phyloP scores from a whole-genome alignment of 2,797 vertebrate species.

The Apodemus agrarius region DNA sequence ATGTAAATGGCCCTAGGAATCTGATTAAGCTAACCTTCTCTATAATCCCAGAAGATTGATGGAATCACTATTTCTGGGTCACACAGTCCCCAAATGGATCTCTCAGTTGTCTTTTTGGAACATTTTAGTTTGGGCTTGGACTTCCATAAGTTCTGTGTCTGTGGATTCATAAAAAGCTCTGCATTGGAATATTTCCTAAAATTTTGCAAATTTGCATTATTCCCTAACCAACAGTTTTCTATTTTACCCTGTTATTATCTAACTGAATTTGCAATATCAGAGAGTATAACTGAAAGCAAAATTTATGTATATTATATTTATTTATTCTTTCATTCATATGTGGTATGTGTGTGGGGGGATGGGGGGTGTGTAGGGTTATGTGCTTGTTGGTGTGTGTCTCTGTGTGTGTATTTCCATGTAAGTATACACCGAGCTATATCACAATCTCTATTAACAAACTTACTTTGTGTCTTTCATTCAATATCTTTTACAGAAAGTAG shows the following conservation, averaged over 20 bases:
- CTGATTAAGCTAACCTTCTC: neutral
- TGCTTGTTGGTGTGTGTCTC: neutral
- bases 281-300: neutral
- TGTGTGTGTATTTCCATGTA: neutral
- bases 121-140: neutral
- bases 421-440: neutral
- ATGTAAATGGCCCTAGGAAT: neutral
- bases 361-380: too few species aligned
- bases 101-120: neutral
- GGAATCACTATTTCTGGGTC: neutral
- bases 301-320: neutral
- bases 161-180: neutral
- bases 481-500: neutral
- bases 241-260: neutral
- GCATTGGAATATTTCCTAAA: neutral
- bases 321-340: neutral
- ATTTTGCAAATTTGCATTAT: neutral
- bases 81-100: neutral
- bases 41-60: neutral
- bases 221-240: neutral
- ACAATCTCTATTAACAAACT: neutral
- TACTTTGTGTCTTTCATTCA: neutral
- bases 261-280: neutral
- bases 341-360: too few species aligned
- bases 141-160: neutral